phyloP scores from a whole-genome alignment of 2,113 vertebrate species.

The Columbina picui region DNA sequence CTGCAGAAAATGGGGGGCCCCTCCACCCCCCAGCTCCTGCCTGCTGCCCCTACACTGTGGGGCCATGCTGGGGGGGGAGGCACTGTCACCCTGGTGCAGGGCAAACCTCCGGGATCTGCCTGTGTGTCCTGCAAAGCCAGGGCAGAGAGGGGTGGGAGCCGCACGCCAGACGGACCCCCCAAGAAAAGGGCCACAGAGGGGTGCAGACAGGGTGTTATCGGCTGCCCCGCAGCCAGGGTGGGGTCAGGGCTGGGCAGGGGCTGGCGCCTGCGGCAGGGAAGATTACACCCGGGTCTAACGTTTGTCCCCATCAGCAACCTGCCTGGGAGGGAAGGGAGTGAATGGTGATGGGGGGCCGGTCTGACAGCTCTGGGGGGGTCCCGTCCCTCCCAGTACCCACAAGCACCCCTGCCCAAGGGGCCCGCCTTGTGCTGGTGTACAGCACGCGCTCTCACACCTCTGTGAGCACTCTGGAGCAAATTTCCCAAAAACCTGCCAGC shows the following conservation, averaged over 20 bases:
- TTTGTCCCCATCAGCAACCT: neutral
- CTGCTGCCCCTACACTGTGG: rapidly evolving
- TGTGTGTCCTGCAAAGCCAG: rapidly evolving
- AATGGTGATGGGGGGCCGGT: rapidly evolving
- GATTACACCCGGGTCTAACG: conserved; percentile 39
- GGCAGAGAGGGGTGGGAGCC: neutral
- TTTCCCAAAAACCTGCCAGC: neutral
- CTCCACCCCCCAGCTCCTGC: rapidly evolving
- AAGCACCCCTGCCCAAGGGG: neutral
- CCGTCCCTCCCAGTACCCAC: rapidly evolving
- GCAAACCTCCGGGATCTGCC: neutral
- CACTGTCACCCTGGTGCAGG: rapidly evolving
- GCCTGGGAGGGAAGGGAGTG: neutral
- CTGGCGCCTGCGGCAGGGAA: neutral
- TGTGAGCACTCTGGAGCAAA: rapidly evolving
- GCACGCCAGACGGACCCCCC: neutral
- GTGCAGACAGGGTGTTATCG: neutral
- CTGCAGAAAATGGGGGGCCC: neutral
- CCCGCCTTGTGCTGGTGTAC: too few relatives aligned
- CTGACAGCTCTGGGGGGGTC: neutral
- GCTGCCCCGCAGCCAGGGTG: neutral
- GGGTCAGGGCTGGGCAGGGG: neutral
- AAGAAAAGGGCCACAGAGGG: neutral
- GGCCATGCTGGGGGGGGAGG: neutral
- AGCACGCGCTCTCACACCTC: rapidly evolving